Percentiles rank a stretch among this genome's conserved stretches.
Conservation (phyloP, 1,140 invertebrate genomes). For the Drosophila melanica region DNA sequence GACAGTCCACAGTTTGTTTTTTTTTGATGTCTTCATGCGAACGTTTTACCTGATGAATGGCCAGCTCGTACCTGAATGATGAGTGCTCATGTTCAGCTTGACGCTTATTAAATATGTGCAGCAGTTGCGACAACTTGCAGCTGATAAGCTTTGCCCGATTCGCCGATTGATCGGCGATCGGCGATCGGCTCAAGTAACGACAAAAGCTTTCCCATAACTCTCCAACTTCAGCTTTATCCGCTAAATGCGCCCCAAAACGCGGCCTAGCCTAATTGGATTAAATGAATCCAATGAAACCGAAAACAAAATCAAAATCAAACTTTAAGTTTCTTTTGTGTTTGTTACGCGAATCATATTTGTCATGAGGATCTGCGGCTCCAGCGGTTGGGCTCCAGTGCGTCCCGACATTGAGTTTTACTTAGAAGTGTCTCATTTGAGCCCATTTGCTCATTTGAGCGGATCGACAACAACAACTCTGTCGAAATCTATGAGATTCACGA, state of each 20-base stretch:
- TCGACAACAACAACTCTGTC: constrained; percentile 52
- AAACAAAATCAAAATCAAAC: constrained; percentile 67
- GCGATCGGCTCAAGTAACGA: constrained; percentile 22
- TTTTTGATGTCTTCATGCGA: constrained; percentile 68
- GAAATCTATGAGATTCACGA: constrained; percentile 68
- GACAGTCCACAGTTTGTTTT: too few species aligned
- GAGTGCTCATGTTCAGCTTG: constrained; percentile 62
- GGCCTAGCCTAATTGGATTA: constrained; percentile 78
- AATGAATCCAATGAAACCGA: constrained; percentile 70
- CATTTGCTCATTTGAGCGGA: constrained; percentile 72
- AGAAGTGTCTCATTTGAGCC: constrained; percentile 51
- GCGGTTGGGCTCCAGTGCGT: constrained; percentile 14
- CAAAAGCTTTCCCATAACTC: constrained; percentile 76
- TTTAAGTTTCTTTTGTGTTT: constrained; percentile 29
- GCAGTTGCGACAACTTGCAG: constrained; percentile 43
- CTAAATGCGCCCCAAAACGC: background rate
- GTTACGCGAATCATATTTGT: constrained; percentile 72
- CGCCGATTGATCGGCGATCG: constrained; percentile 17
- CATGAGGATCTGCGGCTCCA: constrained; percentile 23
- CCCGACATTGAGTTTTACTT: constrained; percentile 57
- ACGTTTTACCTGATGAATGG: constrained; percentile 52
- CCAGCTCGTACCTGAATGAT: constrained; percentile 41
- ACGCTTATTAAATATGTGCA: constrained; percentile 77
- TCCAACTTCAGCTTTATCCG: constrained; percentile 31
- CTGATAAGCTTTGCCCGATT: constrained; percentile 37